These are phyloP conservation scores for Euglossa dilemma DNA, from an alignment of 1,140 invertebrate species.

Conservation along the genomic window DNA sequence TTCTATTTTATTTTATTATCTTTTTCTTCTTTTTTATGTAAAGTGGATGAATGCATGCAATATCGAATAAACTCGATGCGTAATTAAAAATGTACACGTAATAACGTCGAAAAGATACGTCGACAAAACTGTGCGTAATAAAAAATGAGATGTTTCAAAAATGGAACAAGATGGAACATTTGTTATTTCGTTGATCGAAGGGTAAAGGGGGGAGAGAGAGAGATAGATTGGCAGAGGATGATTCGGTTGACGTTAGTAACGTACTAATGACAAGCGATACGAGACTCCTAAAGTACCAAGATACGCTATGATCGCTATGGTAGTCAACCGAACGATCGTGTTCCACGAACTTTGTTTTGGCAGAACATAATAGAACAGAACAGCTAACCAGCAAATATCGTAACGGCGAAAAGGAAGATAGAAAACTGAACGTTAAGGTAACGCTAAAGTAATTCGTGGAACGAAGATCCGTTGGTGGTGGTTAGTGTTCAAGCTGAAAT, in stretches of 20 bases:
- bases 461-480: constrained; percentile 3
- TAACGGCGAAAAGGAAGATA: not conserved
- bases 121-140: constrained; percentile 15
- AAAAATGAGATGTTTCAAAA: constrained; percentile 56
- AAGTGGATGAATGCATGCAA: constrained; percentile 40
- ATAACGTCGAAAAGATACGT: constrained; percentile 3
- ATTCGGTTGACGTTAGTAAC: constrained; percentile 73
- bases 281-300: constrained; percentile 27
- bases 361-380: not conserved
- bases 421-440: not conserved
- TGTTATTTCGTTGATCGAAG: constrained; percentile 26
- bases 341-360: constrained; percentile 10
- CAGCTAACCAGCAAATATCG: not conserved
- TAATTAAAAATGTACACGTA: constrained; percentile 25
- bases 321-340: not conserved
- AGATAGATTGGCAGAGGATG: constrained; percentile 46
- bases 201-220: constrained; percentile 33
- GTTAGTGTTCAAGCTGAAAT: constrained; percentile 20
- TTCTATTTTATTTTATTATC: constrained; percentile 7
- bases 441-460: constrained; percentile 13
- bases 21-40: constrained; percentile 36
- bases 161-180: constrained; percentile 38
- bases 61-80: constrained; percentile 36
- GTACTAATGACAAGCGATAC: constrained; percentile 43
- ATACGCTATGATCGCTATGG: constrained; percentile 10